Base-by-base conservation (phyloP, 1,140 invertebrate species). In the Papilio dardanus region DNA sequence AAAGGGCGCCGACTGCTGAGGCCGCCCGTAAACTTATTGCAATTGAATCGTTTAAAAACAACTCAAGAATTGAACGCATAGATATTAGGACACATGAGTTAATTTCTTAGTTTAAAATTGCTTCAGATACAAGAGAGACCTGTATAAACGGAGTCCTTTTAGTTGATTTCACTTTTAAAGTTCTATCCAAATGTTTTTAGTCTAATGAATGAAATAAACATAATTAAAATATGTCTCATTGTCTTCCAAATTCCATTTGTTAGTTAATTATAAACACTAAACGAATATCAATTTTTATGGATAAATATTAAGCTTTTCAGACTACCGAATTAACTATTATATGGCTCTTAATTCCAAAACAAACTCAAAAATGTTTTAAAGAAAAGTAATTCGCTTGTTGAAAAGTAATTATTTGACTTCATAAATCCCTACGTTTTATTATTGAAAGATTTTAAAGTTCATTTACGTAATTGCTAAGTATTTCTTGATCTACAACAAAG, bases 401-500 rank as follows among this genome's bases (percentile, higher is more conserved):
- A 62, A 12, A 62, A 62, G 28, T 62, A 21, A 62, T 28, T 10
- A 28, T 62, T 24, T 30, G 24, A 24, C 14, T 62, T 62, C 54
- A 62, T 62, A 14, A 62, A 62, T 62, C 3, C 21, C 24, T 28
- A 14, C 28, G 14, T 28, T 62, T 30, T 62, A 62, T 28, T 30
- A 62, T 62, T 62, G 24, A 28, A 62, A 62, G 54, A 62, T 28
- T 62, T 62, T 30, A 4, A 62, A 68, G 30, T 40, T 68, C 67
- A 69, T 69, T n/a, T 40, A 7, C 10, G 10, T 69, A 40, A 40
- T 69, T 37, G 31, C 33, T 7, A 40, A 40, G 19, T 37, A 40
- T 12, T 40, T 40, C 35, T 69, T 69, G 67, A 69, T 69, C 35
- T 37, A 69, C 67, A 69, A 69, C 35, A 69, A 69, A 40, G 67